phyloP scores from a whole-genome alignment of 2,888 invertebrate species.

The Dioctria linearis region DNA sequence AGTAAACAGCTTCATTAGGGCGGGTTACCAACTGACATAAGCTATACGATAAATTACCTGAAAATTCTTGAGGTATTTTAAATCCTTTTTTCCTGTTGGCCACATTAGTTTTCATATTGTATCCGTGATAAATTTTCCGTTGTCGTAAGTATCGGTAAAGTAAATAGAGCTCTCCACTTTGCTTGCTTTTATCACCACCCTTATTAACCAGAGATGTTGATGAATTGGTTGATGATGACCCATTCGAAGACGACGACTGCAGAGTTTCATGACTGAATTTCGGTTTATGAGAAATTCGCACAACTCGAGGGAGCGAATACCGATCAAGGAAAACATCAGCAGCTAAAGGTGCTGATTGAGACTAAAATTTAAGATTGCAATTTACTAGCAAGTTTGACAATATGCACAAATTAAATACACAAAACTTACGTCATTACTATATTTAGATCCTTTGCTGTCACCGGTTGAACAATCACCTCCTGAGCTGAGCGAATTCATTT shows the following conservation, averaged over 20 bases:
- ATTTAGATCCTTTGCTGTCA: constrained; percentile 70
- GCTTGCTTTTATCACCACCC: constrained; percentile 59
- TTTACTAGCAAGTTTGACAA: background rate
- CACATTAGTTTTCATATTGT: constrained; percentile 68
- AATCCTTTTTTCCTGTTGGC: constrained; percentile 69
- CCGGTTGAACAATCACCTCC: constrained; percentile 70
- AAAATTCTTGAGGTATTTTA: constrained; percentile 71
- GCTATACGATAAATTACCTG: constrained; percentile 65
- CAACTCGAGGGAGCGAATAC: constrained; percentile 68
- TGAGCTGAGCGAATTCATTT: constrained; percentile 67
- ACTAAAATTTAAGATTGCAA: constrained; percentile 60
- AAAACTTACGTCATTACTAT: constrained; percentile 68
- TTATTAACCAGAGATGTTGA: constrained; percentile 62
- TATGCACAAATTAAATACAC: background rate
- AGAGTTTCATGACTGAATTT: constrained; percentile 69
- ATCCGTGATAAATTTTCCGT: constrained; percentile 69
- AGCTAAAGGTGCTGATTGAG: constrained; percentile 67
- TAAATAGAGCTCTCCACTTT: constrained; percentile 67
- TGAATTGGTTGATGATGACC: constrained; percentile 68
- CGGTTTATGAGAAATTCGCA: constrained; percentile 66
- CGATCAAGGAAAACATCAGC: constrained; percentile 70
- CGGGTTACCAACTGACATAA: background rate
- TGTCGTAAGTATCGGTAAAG: constrained; percentile 69
- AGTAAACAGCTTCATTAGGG: no score
- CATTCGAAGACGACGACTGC: constrained; percentile 69